Base-by-base conservation (phyloP, 1,140 invertebrate species). In the Gonatopus flavifemur region DNA sequence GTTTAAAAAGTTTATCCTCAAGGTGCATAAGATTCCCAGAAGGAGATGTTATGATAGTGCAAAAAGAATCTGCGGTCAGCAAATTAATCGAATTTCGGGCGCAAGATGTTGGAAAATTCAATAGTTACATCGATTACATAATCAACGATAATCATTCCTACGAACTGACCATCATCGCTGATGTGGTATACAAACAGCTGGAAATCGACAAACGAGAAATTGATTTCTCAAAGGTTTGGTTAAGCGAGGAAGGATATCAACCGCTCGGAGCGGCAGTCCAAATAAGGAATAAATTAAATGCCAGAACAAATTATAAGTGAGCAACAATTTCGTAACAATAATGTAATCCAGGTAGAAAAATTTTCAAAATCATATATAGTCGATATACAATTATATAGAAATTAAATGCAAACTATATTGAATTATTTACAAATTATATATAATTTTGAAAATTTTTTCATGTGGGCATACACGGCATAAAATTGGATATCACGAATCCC, bases 131-230 rank as follows among this genome's bases (percentile, higher is more conserved):
- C 7, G 57, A 61, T 54, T 72, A 69, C 28, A 47, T 67, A 6
- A 65, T 74, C 7, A 74, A 74, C 16, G 59, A 64, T 4, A 60
- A 62, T 48, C 62, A 71, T 22, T 57, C 48, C 1, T 67, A 61
- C 42, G 56, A 69, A 10, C 41, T 72, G 22, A 52, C 38, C 7
- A 44, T 71, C 1, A 55, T 56, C n/a, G 64, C 65, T 2, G 54
- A 62, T 4, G 41, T 70, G 2, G 55, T 69, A 35, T 48, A 40
- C 1, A 68, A 63, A 36, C 49, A 53, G 20, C 33, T 74, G n/a
- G 47, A 39, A n/a, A 12, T 66, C 1, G 46, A 59, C 1, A 44
- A 28, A 1, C 38, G 16, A 3, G 54, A 64, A 4, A 20, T 62
- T 12, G 8, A 42, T 6, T 12, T 64, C 8, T 59, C 42, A 0